Base-by-base conservation (phyloP, 2,113 vertebrate species). In the Gorilla gorilla region DNA sequence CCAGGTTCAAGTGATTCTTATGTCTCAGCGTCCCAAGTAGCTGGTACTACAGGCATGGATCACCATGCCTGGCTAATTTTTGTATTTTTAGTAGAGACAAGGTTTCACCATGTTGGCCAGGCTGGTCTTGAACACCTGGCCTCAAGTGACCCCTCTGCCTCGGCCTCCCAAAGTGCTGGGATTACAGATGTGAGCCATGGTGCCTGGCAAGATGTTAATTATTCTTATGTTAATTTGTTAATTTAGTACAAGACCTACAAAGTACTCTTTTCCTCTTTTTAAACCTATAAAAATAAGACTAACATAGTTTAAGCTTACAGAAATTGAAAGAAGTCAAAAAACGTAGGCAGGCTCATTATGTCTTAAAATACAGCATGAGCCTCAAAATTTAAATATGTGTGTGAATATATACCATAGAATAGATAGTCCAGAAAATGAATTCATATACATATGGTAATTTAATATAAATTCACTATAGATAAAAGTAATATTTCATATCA, bases 401-500 rank as follows among this genome's bases (percentile, higher is more conserved):
- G 22, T 84, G 40, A 81, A 48, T 78, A 22, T 76, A 68, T 14
- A 30, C 1, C 5, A 75, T 55, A 57, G 83, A 89, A 66, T 61
- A 80, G 9, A 76, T 40, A 66, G 35, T 75, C 18, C 32, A 87
- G 68, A 90, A 80, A 96, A 14, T 5, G 55, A 38, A 68, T 32
- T 13, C 23, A 43, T 55, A 18, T 78, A 30, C 0, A 40, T 27
- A 79, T 75, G 32, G 6, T 6, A 89, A 35, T 89, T 93, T 61
- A 68, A 38, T 48, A 18, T 73, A 78, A 95, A 96, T 96, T 89
- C 18, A 83, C 35, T 52, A 8, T 52, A 43, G 23, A 40, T 83
- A 75, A 93, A 92, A 92, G 25, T 90, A 61, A 73, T 59, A 38
- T 86, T 76, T 97, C 45, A 81, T 82, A 91, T 84, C 13, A 45